Conservation (phyloP, 2,888 invertebrate species). For the Leucania comma region DNA sequence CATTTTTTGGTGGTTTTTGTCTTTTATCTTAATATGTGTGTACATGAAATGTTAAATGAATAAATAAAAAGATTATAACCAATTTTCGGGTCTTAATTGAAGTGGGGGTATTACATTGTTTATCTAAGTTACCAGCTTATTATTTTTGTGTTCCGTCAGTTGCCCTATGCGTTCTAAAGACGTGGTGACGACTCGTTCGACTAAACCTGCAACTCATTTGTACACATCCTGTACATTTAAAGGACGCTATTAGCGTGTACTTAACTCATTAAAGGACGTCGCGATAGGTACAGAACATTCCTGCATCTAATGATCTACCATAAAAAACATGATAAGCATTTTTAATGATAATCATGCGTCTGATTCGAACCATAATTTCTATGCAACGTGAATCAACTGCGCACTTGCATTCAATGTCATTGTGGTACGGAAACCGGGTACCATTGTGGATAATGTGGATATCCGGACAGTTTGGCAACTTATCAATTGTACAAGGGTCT, state of each 20-base stretch:
- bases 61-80: no score
- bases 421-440: slow-evolving; percentile 36
- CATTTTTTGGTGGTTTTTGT: no score
- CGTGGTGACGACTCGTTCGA: no score
- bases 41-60: no score
- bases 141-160: no score
- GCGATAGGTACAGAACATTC: slow-evolving; percentile 14
- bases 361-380: slow-evolving; percentile 43
- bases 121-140: no score
- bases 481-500: slow-evolving; percentile 9
- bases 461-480: slow-evolving; percentile 22
- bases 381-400: slow-evolving; percentile 36
- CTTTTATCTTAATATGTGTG: no score
- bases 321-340: slow-evolving; percentile 37
- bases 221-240: background rate
- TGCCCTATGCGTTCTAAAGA: no score
- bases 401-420: slow-evolving; percentile 41
- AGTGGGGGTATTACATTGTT: no score
- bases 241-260: background rate
- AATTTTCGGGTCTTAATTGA: no score
- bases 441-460: slow-evolving; percentile 36
- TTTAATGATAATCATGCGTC: slow-evolving; percentile 48
- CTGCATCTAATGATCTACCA: slow-evolving; percentile 18
- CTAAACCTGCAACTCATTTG: no score
- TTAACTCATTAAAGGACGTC: slow-evolving; percentile 3